phyloP scores from a whole-genome alignment of 1,140 invertebrate species.

The Pogonognathellus flavescens region DNA sequence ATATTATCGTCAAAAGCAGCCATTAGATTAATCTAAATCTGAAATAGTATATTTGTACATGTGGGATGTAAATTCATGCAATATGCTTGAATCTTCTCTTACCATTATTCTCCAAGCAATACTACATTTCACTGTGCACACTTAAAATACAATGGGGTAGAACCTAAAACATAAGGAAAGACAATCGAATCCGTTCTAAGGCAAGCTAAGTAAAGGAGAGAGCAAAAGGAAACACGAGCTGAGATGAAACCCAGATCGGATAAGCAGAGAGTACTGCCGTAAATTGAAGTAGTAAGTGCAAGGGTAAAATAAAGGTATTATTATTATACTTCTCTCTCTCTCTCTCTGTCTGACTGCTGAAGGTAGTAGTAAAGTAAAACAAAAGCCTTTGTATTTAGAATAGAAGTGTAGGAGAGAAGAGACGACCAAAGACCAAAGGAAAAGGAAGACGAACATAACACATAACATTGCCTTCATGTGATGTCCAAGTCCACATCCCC shows the following conservation, averaged over 20 bases:
- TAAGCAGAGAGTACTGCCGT: background rate
- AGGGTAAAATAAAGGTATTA: conserved; percentile 40
- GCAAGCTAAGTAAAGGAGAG: background rate
- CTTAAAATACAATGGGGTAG: background rate
- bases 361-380: conserved; percentile 34
- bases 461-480: conserved; percentile 8
- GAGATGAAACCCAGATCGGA: background rate
- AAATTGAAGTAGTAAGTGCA: conserved; percentile 42
- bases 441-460: background rate
- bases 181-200: conserved; percentile 25
- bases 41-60: background rate
- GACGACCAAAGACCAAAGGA: background rate
- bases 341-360: conserved; percentile 9
- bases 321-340: conserved; percentile 9
- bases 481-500: conserved; percentile 24
- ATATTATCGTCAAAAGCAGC: no score
- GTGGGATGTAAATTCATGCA: background rate
- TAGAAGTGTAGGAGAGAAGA: background rate
- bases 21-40: no score
- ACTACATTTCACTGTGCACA: background rate
- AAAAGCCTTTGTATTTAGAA: conserved; percentile 29
- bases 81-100: background rate
- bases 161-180: conserved; percentile 29
- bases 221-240: background rate
- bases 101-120: background rate